A percentile compares a stretch with the other conserved stretches of the same genome.
Evolutionary conservation across 2,797 vertebrate species (phyloP).

Genomic region (Urocyon cinereoargenteus): DNA sequence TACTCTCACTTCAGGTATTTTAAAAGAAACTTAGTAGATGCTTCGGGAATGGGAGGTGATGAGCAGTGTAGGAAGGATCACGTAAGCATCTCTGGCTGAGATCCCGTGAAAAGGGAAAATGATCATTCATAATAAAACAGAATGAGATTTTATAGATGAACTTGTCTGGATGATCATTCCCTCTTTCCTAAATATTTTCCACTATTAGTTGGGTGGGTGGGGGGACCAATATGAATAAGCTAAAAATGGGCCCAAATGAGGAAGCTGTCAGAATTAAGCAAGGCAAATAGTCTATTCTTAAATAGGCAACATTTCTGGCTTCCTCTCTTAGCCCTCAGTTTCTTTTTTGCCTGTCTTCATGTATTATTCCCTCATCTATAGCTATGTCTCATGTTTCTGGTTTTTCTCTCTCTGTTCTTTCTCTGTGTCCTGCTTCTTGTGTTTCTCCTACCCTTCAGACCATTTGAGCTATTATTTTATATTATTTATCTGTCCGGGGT

Average conservation of each 20-base stretch:
- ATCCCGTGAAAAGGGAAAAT: not conserved
- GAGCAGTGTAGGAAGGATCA: not conserved
- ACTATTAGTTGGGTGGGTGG: not conserved
- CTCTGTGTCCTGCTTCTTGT: not conserved
- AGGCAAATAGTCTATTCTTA: not conserved
- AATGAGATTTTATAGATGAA: slow-evolving; percentile 13
- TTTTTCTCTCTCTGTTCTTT: slow-evolving; percentile 19
- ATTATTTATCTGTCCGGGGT: not conserved
- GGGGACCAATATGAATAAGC: not conserved
- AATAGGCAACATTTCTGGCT: not conserved
- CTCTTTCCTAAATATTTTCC: not conserved
- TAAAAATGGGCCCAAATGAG: not conserved
- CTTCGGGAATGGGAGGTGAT: not conserved
- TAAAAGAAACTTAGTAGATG: not conserved
- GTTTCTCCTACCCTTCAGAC: not conserved
- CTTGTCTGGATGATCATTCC: not conserved
- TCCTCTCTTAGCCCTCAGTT: slow-evolving; percentile 8
- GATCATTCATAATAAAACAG: not conserved
- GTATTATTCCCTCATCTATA: not conserved
- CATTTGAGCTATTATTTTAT: not conserved
- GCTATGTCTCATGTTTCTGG: not conserved
- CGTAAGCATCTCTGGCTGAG: not conserved
- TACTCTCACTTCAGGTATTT: not conserved
- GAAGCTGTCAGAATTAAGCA: not conserved
- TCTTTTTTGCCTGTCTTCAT: not conserved